phyloP scores from a whole-genome alignment of 2,113 vertebrate genomes.

The Laterallus jamaicensis region DNA sequence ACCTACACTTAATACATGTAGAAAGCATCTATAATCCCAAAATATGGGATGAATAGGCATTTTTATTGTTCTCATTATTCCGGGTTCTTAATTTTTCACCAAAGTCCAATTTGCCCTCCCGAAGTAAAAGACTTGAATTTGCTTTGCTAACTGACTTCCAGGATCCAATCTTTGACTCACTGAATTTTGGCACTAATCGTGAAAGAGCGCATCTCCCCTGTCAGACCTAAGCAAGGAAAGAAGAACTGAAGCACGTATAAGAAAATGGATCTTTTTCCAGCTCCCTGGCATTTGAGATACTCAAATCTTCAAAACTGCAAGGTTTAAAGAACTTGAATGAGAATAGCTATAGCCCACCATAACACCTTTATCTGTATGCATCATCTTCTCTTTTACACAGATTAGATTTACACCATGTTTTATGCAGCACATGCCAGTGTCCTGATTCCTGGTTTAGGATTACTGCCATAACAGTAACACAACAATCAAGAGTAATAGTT shows the following conservation, averaged over 20 bases:
- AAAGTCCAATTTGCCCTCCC: background rate
- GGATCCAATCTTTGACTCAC: background rate
- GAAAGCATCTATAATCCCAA: background rate
- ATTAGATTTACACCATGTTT: background rate
- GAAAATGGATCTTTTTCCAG: background rate
- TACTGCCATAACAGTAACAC: background rate
- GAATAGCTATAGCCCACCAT: background rate
- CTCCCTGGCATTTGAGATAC: background rate
- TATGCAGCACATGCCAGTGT: background rate
- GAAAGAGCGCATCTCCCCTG: background rate
- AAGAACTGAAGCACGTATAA: background rate
- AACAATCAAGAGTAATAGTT: background rate
- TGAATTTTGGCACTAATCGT: background rate
- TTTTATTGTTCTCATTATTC: background rate
- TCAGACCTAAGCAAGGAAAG: background rate
- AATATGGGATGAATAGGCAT: background rate
- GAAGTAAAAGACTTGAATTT: background rate
- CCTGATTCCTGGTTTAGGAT: background rate
- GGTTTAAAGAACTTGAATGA: background rate
- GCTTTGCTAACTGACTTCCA: background rate
- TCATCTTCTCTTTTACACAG: background rate
- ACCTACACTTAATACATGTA: background rate
- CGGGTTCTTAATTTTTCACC: background rate
- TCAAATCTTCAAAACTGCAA: background rate
- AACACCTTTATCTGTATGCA: background rate